Conservation (phyloP, 2,113 vertebrate genomes). For the Meriones unguiculatus region DNA sequence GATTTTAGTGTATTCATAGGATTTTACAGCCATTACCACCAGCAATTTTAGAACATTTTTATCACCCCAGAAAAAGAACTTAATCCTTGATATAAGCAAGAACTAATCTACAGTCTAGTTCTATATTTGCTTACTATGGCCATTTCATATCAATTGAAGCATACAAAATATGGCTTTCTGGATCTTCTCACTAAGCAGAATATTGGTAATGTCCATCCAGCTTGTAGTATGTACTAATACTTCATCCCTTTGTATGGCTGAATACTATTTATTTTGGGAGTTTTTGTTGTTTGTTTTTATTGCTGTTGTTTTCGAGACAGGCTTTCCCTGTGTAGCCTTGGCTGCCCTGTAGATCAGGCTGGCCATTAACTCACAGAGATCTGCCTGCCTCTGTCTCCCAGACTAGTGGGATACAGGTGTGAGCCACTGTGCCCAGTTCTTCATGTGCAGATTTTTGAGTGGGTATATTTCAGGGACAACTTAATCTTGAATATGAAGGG, state of each 20-base stretch:
- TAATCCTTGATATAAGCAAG: background rate
- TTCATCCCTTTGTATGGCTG: background rate
- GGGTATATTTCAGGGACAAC: background rate
- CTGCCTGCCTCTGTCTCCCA: no score
- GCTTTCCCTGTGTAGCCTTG: no score
- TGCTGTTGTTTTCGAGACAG: no score
- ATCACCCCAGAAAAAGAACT: background rate
- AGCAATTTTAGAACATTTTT: conserved; percentile 45
- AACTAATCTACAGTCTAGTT: background rate
- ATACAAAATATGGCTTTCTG: background rate
- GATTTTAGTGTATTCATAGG: conserved; percentile 16
- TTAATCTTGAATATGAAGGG: background rate
- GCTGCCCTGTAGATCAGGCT: no score
- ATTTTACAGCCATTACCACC: background rate
- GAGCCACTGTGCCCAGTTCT: no score
- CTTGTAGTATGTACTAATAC: background rate
- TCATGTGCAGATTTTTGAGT: background rate
- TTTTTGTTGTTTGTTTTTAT: no score
- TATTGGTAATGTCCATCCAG: background rate
- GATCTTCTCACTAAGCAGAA: conserved; percentile 18
- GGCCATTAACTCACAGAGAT: no score
- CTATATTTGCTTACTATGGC: background rate
- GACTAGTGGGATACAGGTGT: no score
- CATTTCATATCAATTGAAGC: background rate
- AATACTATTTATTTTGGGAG: background rate